Base-by-base conservation (phyloP, 2,797 vertebrate species). In the Channallabes apus region DNA sequence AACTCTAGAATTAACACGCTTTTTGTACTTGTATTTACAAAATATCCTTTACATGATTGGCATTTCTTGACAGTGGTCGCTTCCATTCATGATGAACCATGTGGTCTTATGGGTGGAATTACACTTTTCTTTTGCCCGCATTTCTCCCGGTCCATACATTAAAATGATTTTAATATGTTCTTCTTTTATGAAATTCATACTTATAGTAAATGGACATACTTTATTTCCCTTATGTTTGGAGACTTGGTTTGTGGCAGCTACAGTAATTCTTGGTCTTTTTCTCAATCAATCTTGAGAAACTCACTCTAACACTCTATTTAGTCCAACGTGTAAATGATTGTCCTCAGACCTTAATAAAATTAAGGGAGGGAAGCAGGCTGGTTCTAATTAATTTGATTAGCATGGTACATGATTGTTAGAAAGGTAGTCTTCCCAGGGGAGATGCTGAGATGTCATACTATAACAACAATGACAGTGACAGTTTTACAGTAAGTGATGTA, bases 251-350 rank as follows among this genome's bases (percentile, higher is more conserved):
- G 69, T 87, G 51, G 46, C 85, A 80, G 84, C 86, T 84, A n/a
- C n/a, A n/a, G n/a, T n/a, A 75, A 76, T 71, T 80, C 68, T 80
- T 90, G 82, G 79, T 87, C 72, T 87, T 92, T 88, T 89, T 86
- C 46, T 82, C 89, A 89, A 89, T 91, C 87, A 87, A 87, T 83
- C 87, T 89, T 89, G 85, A 93, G 89, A 77, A 77, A 24, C 89
- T 83, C 83, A 82, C 85, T 90, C 90, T 75, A 86, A 91, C 90
- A 22, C 46, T 51, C 46, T 18, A 35, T 2, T 32, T 22, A 9
- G 18, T 58, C 9, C 20, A 59, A 77, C 18, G 82, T 82, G 88
- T 89, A 91, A 92, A 92, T 91, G 88, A 89, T 82, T 84, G 79
- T 82, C 82, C 78, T 88, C 82, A 88, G 87, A 87, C 71, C 83